Conservation (phyloP, 2,113 vertebrate genomes). For the Bagarius yarrelli region DNA sequence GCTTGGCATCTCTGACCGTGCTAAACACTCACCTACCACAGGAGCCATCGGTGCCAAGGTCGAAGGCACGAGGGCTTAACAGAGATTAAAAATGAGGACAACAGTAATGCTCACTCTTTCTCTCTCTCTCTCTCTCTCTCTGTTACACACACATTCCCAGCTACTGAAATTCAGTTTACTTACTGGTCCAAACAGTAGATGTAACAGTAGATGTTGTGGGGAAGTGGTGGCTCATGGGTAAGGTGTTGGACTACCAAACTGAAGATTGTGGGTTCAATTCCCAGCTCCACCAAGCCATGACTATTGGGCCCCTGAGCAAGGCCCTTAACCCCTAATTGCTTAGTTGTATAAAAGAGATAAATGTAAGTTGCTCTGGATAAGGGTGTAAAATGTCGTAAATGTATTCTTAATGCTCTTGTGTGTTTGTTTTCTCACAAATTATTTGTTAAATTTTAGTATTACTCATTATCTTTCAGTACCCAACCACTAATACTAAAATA, state of each 20-base stretch:
- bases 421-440: neutral
- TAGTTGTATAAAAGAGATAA: too few species aligned
- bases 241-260: too few species aligned
- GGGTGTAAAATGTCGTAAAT: neutral
- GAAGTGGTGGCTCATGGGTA: neutral
- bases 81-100: conserved; percentile 49
- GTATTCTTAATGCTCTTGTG: neutral
- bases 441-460: neutral
- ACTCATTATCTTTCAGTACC: neutral
- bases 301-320: too few species aligned
- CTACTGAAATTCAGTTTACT: neutral
- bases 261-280: too few species aligned
- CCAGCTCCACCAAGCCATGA: too few species aligned
- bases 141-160: neutral
- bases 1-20: conserved; percentile 9
- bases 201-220: neutral
- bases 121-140: neutral
- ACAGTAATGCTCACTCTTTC: neutral
- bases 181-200: neutral
- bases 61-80: conserved; percentile 50
- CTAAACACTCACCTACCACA: conserved; percentile 46
- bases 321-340: too few species aligned
- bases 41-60: conserved; percentile 49
- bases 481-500: neutral
- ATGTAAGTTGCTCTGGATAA: too few species aligned